Percentiles rank a stretch among this genome's conserved stretches.
Conservation (phyloP, 2,797 vertebrate genomes). For the Avahi laniger region DNA sequence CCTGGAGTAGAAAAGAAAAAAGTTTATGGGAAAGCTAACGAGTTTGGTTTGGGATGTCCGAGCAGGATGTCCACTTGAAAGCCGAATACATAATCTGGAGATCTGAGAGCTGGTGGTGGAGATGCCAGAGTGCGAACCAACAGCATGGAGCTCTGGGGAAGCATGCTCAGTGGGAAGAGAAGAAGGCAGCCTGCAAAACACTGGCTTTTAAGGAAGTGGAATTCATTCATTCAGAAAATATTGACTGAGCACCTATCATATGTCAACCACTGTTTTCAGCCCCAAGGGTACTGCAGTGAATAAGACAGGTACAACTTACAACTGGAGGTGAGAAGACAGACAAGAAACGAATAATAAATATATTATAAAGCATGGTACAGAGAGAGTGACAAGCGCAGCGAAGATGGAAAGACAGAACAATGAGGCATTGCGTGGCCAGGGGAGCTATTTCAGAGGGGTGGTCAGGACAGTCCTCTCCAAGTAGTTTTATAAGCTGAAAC, state of each 20-base stretch:
- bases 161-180: background rate
- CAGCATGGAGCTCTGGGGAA: background rate
- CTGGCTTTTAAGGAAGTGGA: background rate
- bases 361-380: background rate
- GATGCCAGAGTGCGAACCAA: no score
- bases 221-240: background rate
- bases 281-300: background rate
- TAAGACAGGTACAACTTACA: background rate
- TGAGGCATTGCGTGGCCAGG: background rate
- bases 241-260: background rate
- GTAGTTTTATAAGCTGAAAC: background rate
- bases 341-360: background rate
- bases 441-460: background rate
- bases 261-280: background rate
- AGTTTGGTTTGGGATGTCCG: background rate
- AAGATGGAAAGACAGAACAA: background rate
- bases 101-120: background rate
- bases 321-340: background rate
- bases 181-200: background rate
- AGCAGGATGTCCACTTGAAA: background rate
- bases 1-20: background rate
- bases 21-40: background rate
- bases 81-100: background rate
- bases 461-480: background rate
- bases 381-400: background rate